A percentile compares a stretch with the other conserved stretches of the same genome.
These are phyloP conservation scores for Apteryx mantelli DNA, from an alignment of 2,113 vertebrate genomes.

Conservation along the genomic window DNA sequence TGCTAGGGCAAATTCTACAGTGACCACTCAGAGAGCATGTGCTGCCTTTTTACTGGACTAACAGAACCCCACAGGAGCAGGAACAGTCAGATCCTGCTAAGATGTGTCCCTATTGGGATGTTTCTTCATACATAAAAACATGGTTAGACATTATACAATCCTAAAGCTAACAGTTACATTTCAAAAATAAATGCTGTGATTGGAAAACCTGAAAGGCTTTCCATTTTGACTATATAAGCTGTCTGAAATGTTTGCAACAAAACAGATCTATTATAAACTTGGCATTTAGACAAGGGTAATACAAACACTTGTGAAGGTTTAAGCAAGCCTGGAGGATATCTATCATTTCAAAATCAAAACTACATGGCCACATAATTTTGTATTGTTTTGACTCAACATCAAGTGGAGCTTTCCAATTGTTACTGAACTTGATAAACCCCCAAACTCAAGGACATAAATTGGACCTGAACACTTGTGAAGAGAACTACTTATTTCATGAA, in stretches of 20 bases:
- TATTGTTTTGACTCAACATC: not conserved
- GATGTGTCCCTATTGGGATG: not conserved
- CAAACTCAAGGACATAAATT: not conserved
- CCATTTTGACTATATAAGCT: not conserved
- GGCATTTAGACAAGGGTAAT: not conserved
- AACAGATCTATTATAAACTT: not conserved
- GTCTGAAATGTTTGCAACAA: not conserved
- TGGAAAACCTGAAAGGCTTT: not conserved
- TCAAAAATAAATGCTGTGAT: not conserved
- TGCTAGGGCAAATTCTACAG: not conserved
- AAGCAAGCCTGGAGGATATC: not conserved
- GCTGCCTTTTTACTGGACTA: not conserved
- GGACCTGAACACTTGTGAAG: not conserved
- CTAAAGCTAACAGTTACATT: not conserved
- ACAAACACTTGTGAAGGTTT: not conserved
- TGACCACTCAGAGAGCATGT: rapidly evolving
- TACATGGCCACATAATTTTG: not conserved
- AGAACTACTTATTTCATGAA: not conserved
- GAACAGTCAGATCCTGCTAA: not conserved
- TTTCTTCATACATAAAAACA: not conserved
- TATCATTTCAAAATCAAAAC: not conserved
- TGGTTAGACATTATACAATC: rapidly evolving
- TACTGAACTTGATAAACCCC: not conserved
- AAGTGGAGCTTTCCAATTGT: not conserved
- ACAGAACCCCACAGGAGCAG: not conserved